Evolutionary conservation across 2,113 vertebrate species (phyloP).

Genomic region (Chrysochloris asiatica): DNA sequence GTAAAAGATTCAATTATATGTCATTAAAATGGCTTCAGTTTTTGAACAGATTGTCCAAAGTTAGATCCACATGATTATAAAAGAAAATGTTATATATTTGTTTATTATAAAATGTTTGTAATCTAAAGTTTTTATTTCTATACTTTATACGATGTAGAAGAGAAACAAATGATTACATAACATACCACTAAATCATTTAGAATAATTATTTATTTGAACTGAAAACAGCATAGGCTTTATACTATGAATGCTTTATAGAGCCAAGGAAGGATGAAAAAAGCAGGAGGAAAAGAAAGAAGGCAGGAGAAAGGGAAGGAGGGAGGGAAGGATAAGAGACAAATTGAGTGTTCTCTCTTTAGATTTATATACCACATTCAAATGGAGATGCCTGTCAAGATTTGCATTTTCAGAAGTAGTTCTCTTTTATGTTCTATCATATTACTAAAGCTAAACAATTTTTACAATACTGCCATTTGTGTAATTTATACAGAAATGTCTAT

Average conservation of each 20-base stretch:
- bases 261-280: background rate
- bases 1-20: no score
- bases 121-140: background rate
- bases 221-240: background rate
- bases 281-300: background rate
- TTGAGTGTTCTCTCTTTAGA: background rate
- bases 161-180: background rate
- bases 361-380: background rate
- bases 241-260: background rate
- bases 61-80: background rate
- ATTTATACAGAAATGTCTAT: slow-evolving; percentile 22
- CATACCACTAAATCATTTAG: background rate
- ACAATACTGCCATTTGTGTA: background rate
- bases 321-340: background rate
- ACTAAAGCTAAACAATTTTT: background rate
- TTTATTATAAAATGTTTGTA: background rate
- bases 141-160: no score
- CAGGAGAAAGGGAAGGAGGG: background rate
- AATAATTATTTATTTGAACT: background rate
- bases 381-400: background rate
- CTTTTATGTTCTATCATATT: background rate
- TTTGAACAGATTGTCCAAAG: no score
- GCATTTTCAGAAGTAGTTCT: background rate
- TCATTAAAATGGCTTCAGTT: no score
- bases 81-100: background rate